Percentiles rank a stretch among this genome's conserved stretches.
Evolutionary conservation across 2,888 invertebrate species (phyloP).

Genomic region (Pseudoips prasinana): DNA sequence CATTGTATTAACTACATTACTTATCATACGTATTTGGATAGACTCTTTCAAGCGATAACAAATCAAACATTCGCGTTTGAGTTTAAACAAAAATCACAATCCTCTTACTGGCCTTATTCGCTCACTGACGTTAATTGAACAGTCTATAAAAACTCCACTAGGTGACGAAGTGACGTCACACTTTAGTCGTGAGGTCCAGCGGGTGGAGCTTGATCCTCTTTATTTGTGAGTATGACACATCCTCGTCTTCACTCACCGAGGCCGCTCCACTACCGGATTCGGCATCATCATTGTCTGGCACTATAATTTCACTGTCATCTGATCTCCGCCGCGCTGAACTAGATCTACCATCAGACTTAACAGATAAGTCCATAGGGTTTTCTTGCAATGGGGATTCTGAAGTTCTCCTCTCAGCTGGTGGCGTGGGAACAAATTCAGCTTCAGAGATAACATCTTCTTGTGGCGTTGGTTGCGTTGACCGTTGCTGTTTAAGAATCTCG

Average conservation of each 20-base stretch:
- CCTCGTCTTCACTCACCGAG: conserved; percentile 72
- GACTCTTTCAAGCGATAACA: conserved; percentile 79
- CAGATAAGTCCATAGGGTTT: conserved; percentile 91
- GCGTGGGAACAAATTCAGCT: conserved; percentile 74
- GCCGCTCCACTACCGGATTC: conserved; percentile 71
- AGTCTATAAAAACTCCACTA: conserved; percentile 46
- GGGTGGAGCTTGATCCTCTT: conserved; percentile 83
- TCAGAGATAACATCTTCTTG: conserved; percentile 78
- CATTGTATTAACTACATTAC: conserved; percentile 58
- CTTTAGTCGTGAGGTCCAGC: conserved; percentile 86
- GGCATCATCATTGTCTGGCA: conserved; percentile 66
- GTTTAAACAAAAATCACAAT: conserved; percentile 69
- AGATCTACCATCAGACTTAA: conserved; percentile 84
- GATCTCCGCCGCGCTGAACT: conserved; percentile 74
- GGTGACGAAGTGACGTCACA: conserved; percentile 69
- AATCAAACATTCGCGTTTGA: conserved; percentile 63
- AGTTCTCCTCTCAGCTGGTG: conserved; percentile 65
- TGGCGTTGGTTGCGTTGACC: conserved; percentile 74
- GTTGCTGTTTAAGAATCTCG: conserved; percentile 88
- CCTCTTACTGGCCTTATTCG: conserved; percentile 75
- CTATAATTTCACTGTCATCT: conserved; percentile 75
- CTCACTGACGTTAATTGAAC: conserved; percentile 49
- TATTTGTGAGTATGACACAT: conserved; percentile 81
- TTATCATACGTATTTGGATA: conserved; percentile 80
- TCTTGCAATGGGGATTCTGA: conserved; percentile 85